phyloP scores from a whole-genome alignment of 2,797 vertebrate genomes.

The Lepilemur septentrionalis region DNA sequence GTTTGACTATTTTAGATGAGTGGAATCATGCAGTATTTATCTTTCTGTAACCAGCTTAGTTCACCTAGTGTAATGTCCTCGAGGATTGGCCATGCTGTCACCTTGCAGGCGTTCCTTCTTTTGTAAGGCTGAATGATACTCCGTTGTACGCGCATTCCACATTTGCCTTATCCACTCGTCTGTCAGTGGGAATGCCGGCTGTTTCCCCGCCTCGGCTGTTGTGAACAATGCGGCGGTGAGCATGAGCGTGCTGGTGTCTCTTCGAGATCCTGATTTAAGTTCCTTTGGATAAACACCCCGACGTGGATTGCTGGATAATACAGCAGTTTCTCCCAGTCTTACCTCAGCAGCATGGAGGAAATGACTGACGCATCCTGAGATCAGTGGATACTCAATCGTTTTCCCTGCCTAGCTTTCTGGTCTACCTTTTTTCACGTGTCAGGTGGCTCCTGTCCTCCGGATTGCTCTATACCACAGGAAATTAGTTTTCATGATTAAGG shows the following conservation, averaged over 20 bases:
- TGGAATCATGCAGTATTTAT: background rate
- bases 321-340: background rate
- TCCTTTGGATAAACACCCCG: background rate
- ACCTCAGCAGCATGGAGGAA: background rate
- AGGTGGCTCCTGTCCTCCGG: background rate
- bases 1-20: background rate
- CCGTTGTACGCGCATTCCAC: background rate
- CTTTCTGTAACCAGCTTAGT: background rate
- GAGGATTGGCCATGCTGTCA: background rate
- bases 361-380: background rate
- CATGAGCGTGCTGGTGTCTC: background rate
- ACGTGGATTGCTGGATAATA: background rate
- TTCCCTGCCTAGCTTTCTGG: background rate
- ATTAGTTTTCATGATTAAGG: background rate
- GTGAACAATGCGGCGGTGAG: background rate
- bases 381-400: background rate
- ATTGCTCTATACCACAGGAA: background rate
- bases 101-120: background rate
- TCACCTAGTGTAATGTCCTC: background rate
- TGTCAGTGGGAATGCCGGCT: background rate
- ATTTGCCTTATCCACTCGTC: background rate
- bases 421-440: background rate
- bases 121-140: background rate
- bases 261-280: background rate
- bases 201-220: too few relatives aligned